Evolutionary conservation across 1,140 invertebrate species (phyloP).

Genomic region (Calephelis virginiensis): DNA sequence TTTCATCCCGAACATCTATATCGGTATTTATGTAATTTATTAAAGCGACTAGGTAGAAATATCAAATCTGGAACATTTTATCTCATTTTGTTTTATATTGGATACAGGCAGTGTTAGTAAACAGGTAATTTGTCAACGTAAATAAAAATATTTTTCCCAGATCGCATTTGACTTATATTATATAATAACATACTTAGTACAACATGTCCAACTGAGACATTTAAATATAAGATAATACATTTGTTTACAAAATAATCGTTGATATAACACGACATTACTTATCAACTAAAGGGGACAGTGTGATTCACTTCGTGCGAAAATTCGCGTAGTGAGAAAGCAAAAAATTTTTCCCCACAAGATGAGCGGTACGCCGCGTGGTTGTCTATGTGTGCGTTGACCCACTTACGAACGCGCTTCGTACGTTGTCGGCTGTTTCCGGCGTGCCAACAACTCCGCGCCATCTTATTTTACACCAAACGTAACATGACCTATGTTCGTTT

Average conservation of each 20-base stretch:
- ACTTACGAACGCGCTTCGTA: slow-evolving; percentile 58
- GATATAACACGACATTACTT: slow-evolving; percentile 14
- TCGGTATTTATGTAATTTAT: too few relatives aligned
- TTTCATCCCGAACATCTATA: too few relatives aligned
- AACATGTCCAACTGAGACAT: too few relatives aligned
- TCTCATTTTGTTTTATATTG: too few relatives aligned
- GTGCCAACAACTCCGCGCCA: slow-evolving; percentile 39
- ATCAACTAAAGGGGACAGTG: slow-evolving; percentile 22
- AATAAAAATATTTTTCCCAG: too few relatives aligned
- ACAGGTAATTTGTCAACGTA: too few relatives aligned
- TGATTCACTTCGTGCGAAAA: slow-evolving; percentile 38
- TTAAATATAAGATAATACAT: not conserved
- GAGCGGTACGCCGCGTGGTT: slow-evolving; percentile 32
- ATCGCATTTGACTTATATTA: too few relatives aligned
- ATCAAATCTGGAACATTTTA: too few relatives aligned
- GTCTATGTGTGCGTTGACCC: slow-evolving; percentile 60
- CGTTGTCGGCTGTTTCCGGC: slow-evolving; percentile 54
- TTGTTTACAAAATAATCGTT: slow-evolving; percentile 9
- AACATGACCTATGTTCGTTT: slow-evolving; percentile 44
- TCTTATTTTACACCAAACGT: slow-evolving; percentile 46
- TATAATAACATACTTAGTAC: too few relatives aligned
- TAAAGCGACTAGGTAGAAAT: too few relatives aligned
- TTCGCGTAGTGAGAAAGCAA: slow-evolving; percentile 56
- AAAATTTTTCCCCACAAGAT: slow-evolving; percentile 40
- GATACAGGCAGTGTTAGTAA: too few relatives aligned